Base-by-base conservation (phyloP, 2,888 invertebrate genomes). In the Eueremaeus valkanovi region DNA sequence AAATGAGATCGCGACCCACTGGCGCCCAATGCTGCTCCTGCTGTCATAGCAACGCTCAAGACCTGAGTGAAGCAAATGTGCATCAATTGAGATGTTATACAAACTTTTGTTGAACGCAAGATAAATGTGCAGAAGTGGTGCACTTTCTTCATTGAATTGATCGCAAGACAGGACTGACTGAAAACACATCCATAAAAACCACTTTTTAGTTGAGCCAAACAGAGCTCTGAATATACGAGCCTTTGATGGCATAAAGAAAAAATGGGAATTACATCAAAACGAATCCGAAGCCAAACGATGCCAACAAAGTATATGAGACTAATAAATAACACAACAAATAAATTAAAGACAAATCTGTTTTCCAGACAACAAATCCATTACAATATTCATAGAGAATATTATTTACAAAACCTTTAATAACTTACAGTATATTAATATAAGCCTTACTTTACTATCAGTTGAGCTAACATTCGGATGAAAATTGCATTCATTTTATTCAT, bases 1-100 rank as follows among this genome's bases (percentile, higher is more conserved):
- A 68, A 68, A 68, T 68, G n/a, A 68, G 68, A 68, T 68, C 68
- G 68, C 68, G 68, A 68, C 68, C 42, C 24, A 68, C 33, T 21
- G 68, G 68, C 68, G 68, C 68, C 68, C 1, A 68, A n/a, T n/a
- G n/a, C n/a, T n/a, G 42, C 5, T 68, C 68, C 42, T 24, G 40
- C n/a, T 18, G 24, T 21, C 68, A 68, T 68, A 42, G 68, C 42
- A 40, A 68, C 42, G 21, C n/a, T 33, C 66, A 33, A 66, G 24
- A 27, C 2, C 3, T 29, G 3, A 61, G 16, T 61, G 3, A 21
- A 63, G 11, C 31, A n/a, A 55, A 55, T 42, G n/a, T 16, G 68
- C 68, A 68, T 68, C 68, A 40, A 36, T 40, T 18, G 31, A 27
- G 33, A 16, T 68, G 21, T 68, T n/a, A 40, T 68, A 63, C 42